Conservation (phyloP, 2,113 vertebrate species). For the Epinephelus lanceolatus region DNA sequence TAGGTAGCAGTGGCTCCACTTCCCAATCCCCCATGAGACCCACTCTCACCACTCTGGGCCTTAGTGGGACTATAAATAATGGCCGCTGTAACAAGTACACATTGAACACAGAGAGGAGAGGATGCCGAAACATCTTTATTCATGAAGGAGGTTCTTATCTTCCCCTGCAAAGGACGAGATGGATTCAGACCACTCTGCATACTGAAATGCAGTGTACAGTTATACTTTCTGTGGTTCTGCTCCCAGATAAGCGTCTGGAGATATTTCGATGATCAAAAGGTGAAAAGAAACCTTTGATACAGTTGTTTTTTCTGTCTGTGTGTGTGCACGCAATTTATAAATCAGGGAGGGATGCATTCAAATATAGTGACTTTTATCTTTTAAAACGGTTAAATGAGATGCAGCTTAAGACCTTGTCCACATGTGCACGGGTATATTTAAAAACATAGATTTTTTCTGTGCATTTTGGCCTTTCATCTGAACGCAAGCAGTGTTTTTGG, state of each 20-base stretch:
- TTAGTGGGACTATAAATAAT: constrained; percentile 77
- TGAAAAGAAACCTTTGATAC: constrained; percentile 1
- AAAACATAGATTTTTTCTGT: too few relatives aligned
- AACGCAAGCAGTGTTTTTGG: too few relatives aligned
- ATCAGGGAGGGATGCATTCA: not conserved
- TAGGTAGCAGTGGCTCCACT: constrained; percentile 70
- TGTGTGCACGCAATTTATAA: not conserved
- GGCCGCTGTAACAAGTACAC: constrained; percentile 64
- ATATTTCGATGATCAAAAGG: not conserved
- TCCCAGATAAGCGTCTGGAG: constrained; percentile 7
- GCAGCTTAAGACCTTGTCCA: too few relatives aligned
- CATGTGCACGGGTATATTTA: too few relatives aligned
- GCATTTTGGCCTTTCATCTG: too few relatives aligned
- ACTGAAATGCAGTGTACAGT: constrained; percentile 18
- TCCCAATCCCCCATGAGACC: constrained; percentile 70
- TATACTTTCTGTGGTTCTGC: constrained; percentile 10
- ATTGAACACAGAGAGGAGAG: constrained; percentile 53
- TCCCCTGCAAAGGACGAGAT: constrained; percentile 28
- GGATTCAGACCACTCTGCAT: constrained; percentile 37
- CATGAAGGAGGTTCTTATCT: constrained; percentile 70
- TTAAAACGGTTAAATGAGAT: not conserved
- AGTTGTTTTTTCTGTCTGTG: not conserved
- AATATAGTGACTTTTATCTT: constrained; percentile 7
- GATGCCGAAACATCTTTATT: constrained; percentile 73
- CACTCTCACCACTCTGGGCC: constrained; percentile 60